Evolutionary conservation across 2,888 invertebrate species (phyloP).

Genomic region (Ophion costatus): DNA sequence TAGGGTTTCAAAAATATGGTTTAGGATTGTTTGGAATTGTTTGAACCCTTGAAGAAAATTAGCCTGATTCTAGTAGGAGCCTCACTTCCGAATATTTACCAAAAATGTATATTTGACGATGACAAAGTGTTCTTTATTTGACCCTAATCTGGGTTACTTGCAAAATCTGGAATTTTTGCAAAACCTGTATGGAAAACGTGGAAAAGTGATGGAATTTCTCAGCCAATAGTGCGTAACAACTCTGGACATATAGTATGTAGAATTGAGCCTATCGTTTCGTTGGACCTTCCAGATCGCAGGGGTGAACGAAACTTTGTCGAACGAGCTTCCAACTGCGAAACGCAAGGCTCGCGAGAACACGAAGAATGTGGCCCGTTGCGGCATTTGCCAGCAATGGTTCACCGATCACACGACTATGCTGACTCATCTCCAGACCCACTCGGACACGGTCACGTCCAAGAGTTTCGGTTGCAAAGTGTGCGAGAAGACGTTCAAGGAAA

Average conservation of each 20-base stretch:
- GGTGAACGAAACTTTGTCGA: constrained; percentile 67
- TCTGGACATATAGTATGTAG: neutral
- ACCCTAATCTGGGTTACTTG: too few relatives aligned
- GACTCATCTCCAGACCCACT: constrained; percentile 77
- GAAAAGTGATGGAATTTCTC: too few relatives aligned
- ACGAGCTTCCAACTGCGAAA: constrained; percentile 71
- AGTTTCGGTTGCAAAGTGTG: constrained; percentile 75
- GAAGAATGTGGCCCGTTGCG: constrained; percentile 77
- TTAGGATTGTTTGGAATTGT: too few relatives aligned
- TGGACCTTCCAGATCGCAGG: constrained; percentile 69
- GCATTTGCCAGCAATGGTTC: constrained; percentile 78
- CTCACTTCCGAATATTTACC: too few relatives aligned
- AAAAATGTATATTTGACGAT: too few relatives aligned
- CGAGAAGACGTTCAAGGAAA: constrained; percentile 78
- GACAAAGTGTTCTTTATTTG: too few relatives aligned
- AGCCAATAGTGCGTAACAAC: too few relatives aligned
- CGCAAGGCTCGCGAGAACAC: constrained; percentile 63
- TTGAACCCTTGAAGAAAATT: too few relatives aligned
- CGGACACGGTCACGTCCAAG: constrained; percentile 74
- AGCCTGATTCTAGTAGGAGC: too few relatives aligned
- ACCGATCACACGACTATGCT: constrained; percentile 79
- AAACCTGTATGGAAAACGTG: too few relatives aligned
- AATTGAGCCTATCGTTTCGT: neutral
- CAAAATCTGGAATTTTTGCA: too few relatives aligned
- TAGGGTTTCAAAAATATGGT: too few relatives aligned